These are phyloP conservation scores for Ornithoptera alexandrae DNA, from an alignment of 2,888 invertebrate species.

Conservation along the genomic window DNA sequence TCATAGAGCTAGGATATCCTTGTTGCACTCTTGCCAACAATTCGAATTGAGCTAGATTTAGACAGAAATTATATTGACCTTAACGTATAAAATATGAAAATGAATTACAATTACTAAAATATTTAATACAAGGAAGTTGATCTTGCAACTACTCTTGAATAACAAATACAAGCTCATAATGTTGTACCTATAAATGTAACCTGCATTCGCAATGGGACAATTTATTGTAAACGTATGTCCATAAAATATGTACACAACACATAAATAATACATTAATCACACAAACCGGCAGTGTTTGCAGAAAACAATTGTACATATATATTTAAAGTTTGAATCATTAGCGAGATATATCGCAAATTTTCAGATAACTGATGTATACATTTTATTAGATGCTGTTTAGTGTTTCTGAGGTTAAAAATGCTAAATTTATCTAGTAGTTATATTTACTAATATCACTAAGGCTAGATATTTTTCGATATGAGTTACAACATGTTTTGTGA, in stretches of 20 bases:
- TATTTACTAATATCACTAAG: not conserved
- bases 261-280: slow-evolving; percentile 12
- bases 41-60: not conserved
- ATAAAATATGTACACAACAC: slow-evolving; percentile 10
- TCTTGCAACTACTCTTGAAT: not conserved
- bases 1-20: slow-evolving; percentile 9
- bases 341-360: not conserved
- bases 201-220: slow-evolving; percentile 9
- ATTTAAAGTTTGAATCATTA: slow-evolving; percentile 1
- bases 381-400: no score
- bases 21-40: slow-evolving; percentile 18
- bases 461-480: no score
- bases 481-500: no score
- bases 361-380: no score
- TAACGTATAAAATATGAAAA: slow-evolving; percentile 4
- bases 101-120: not conserved
- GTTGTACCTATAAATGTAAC: not conserved
- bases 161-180: not conserved
- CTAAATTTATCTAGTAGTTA: not conserved
- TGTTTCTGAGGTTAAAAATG: not conserved
- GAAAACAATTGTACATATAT: not conserved
- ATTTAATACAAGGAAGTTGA: not conserved
- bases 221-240: slow-evolving; percentile 16
- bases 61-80: not conserved
- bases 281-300: not conserved